Percentiles rank a stretch among this genome's conserved stretches.
Conservation (phyloP, 2,797 vertebrate species). For the Diplodus sargus region DNA sequence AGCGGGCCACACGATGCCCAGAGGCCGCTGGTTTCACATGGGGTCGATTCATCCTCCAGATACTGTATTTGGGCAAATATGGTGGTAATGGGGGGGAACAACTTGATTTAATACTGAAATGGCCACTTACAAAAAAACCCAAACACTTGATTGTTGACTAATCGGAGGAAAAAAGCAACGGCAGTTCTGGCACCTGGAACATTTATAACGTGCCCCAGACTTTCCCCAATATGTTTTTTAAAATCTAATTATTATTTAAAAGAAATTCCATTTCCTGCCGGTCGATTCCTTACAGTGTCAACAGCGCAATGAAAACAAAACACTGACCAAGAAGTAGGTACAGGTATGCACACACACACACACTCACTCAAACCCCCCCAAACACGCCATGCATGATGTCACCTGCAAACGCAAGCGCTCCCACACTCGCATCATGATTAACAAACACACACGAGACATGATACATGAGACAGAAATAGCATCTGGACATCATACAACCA, state of each 20-base stretch:
- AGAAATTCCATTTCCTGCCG: neutral
- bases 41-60: neutral
- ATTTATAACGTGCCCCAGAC: neutral
- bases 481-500: conserved; percentile 78
- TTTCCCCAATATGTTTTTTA: neutral
- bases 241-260: neutral
- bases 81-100: neutral
- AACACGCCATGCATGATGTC: conserved; percentile 70
- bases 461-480: conserved; percentile 75
- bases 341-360: conserved; percentile 55
- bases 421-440: conserved; percentile 47
- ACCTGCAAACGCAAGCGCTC: conserved; percentile 57
- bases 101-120: neutral
- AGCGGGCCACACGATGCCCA: conserved; percentile 6
- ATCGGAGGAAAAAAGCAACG: too few relatives aligned
- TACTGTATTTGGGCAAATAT: neutral
- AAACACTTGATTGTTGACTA: neutral
- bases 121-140: too few relatives aligned
- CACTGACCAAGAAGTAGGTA: conserved; percentile 68
- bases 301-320: conserved; percentile 76
- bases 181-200: neutral
- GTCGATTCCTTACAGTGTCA: conserved; percentile 41
- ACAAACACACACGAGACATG: conserved; percentile 53
- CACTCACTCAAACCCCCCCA: conserved; percentile 3
- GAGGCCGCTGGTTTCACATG: neutral